Evolutionary conservation across 2,113 vertebrate genomes (phyloP), one percentile per base, ranked within the genome.

Genomic region (Hydrolagus affinis): DNA sequence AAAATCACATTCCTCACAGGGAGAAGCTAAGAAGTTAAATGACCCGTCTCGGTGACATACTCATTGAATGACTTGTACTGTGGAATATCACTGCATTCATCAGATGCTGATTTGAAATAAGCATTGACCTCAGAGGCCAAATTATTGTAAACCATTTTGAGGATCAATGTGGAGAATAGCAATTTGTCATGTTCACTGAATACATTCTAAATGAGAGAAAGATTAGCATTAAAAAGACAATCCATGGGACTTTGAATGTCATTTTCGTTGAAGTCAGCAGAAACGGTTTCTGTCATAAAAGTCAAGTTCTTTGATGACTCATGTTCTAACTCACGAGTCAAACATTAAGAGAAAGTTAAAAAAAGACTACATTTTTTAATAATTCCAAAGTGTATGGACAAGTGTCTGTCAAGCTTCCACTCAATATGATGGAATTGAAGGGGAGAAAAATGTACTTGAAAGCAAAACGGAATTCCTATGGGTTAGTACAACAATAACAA

Each of bases 61-160:
- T 64, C 77, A 80, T 64, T 80, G 14, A 64, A 80, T 80, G 23
- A 30, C 12, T 25, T 59, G 57, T 78, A n/a, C 60, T 44, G 11
- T 60, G 57, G n/a, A 10, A 25, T 60, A 60, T 60, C 21, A n/a
- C 57, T 60, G 75, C 11, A 59, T 8, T 74, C 23, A 10, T 76
- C 10, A 60, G 56, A 78, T 78, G 57, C 21, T 23, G n/a, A 23
- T 78, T 60, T 78, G n/a, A 78, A 78, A 78, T 60, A 78, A 60
- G 75, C 56, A 78, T 60, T 78, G 56, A 56, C 21, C 75, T 25
- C 8, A 60, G 57, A 60, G 57, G 21, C 57, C 25, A 78, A 14
- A 60, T 78, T 59, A 78, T 60, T 23, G 25, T 25, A 78, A 78
- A 78, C 21, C 57, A 14, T 77, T 77, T 23, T 23, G 56, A 77